Percentiles rank a stretch among this genome's conserved stretches.
Evolutionary conservation across 2,888 invertebrate genomes (phyloP).

Genomic region (Clivina fossor): DNA sequence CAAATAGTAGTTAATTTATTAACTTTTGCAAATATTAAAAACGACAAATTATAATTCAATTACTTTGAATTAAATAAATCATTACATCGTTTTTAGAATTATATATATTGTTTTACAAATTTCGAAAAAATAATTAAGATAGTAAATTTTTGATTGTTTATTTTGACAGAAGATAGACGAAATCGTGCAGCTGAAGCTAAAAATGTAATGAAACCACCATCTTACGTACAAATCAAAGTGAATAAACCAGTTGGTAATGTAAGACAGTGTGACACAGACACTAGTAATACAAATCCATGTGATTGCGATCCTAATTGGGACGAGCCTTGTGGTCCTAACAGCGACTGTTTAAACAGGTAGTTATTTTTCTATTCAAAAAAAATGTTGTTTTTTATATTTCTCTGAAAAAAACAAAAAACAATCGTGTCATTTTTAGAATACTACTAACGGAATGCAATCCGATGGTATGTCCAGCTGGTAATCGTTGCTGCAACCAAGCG

Average conservation of each 20-base stretch:
- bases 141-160: constrained; percentile 3
- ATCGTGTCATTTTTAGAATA: constrained; percentile 68
- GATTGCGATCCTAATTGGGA: constrained; percentile 73
- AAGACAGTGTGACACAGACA: constrained; percentile 54
- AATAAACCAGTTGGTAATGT: constrained; percentile 68
- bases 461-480: constrained; percentile 75
- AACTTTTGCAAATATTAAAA: too few species aligned
- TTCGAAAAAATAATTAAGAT: constrained; percentile 8
- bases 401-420: too few species aligned
- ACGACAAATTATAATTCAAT: too few species aligned
- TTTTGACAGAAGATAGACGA: constrained; percentile 13
- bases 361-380: too few species aligned
- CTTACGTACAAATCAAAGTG: constrained; percentile 72
- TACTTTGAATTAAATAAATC: too few species aligned
- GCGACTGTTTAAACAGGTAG: constrained; percentile 83
- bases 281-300: constrained; percentile 69
- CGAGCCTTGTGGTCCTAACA: constrained; percentile 80
- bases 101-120: not conserved
- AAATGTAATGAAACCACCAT: constrained; percentile 66
- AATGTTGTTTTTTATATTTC: too few species aligned
- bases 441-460: constrained; percentile 87
- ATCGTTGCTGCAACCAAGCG: constrained; percentile 81
- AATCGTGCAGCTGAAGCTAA: constrained; percentile 47
- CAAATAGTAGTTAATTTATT: too few species aligned
- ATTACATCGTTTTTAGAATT: too few species aligned